Conservation (phyloP, 2,113 vertebrate species). For the Dipodomys spectabilis region DNA sequence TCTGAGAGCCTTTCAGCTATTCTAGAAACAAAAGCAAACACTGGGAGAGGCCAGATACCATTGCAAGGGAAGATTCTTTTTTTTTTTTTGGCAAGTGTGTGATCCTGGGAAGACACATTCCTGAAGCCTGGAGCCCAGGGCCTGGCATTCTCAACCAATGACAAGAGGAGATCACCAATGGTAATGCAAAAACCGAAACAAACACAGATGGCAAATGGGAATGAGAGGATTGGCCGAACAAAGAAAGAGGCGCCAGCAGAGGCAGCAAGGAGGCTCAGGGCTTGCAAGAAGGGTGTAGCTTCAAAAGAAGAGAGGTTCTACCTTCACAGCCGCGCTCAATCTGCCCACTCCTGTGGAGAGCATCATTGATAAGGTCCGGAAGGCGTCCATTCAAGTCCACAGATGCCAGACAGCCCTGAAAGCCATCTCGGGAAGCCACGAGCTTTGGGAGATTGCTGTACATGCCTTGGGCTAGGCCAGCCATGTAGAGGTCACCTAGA, state of each 20-base stretch:
- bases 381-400: slow-evolving; percentile 98
- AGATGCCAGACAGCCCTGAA: slow-evolving; percentile 97
- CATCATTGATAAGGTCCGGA: slow-evolving; percentile 96
- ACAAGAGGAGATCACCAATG: background rate
- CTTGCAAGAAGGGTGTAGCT: slow-evolving; percentile 81
- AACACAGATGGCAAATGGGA: slow-evolving; percentile 68
- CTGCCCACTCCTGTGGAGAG: slow-evolving; percentile 97
- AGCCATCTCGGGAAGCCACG: slow-evolving; percentile 97
- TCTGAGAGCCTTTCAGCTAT: slow-evolving; percentile 9
- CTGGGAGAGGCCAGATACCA: slow-evolving; percentile 46
- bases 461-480: slow-evolving; percentile 96
- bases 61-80: slow-evolving; percentile 24
- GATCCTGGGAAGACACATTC: slow-evolving; percentile 25
- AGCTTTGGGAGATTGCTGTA: slow-evolving; percentile 96
- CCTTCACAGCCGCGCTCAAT: slow-evolving; percentile 99
- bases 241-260: slow-evolving; percentile 63
- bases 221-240: slow-evolving; percentile 59
- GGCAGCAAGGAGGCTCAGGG: slow-evolving; percentile 77
- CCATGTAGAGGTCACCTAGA: slow-evolving; percentile 97
- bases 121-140: slow-evolving; percentile 38
- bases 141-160: slow-evolving; percentile 53
- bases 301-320: slow-evolving; percentile 85
- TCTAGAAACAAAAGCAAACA: slow-evolving; percentile 49
- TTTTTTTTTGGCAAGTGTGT: slow-evolving; percentile 20
- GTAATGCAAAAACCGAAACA: background rate